These are phyloP conservation scores for Phanerotoma sp. DNA, from an alignment of 2,888 invertebrate genomes.

Conservation along the genomic window DNA sequence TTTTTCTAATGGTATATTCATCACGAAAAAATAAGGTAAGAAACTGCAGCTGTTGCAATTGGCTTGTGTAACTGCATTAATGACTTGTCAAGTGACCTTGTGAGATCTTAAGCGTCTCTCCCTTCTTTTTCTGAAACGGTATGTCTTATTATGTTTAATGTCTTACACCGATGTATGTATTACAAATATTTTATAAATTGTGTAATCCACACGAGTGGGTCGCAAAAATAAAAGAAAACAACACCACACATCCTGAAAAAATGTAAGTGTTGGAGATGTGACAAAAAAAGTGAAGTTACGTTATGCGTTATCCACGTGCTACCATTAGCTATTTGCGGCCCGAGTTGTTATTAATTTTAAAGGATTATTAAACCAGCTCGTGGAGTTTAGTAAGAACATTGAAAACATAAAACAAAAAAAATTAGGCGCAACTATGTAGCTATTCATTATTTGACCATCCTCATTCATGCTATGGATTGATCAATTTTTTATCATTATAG, in stretches of 20 bases:
- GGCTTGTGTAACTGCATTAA: slow-evolving; percentile 38
- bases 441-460: too few relatives aligned
- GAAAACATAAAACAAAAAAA: too few relatives aligned
- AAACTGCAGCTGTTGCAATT: slow-evolving; percentile 39
- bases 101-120: slow-evolving; percentile 12
- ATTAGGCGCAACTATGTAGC: too few relatives aligned
- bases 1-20: slow-evolving; percentile 3
- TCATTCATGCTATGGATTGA: too few relatives aligned
- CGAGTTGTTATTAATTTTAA: too few relatives aligned
- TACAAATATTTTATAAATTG: neutral
- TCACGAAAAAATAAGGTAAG: slow-evolving; percentile 22
- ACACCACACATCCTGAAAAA: slow-evolving; percentile 1
- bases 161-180: neutral
- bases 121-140: neutral
- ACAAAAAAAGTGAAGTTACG: slow-evolving; percentile 8
- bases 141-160: too few relatives aligned
- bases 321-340: neutral
- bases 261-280: slow-evolving; percentile 5
- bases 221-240: neutral
- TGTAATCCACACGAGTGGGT: neutral
- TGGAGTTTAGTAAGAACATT: too few relatives aligned
- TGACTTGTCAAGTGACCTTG: slow-evolving; percentile 29
- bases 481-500: too few relatives aligned
- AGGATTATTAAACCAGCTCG: too few relatives aligned
- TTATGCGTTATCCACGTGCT: slow-evolving; percentile 10